Conservation (phyloP, 2,113 vertebrate species). For the Alethe diademata region DNA sequence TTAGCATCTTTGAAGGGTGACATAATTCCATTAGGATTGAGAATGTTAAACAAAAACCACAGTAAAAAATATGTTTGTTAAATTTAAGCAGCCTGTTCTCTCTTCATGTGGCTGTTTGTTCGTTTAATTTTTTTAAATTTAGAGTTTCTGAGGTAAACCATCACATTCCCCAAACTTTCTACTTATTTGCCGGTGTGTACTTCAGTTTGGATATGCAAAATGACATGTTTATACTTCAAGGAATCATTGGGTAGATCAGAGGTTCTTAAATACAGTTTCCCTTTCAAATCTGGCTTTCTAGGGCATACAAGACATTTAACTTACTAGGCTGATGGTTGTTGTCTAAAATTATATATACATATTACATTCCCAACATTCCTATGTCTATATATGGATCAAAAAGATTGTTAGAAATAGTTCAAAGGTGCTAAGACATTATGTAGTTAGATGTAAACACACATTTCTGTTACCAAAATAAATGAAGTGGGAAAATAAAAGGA, state of each 20-base stretch:
- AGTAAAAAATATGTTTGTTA: not conserved
- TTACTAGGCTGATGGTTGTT: not conserved
- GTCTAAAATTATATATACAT: not conserved
- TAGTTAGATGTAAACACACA: slow-evolving; percentile 21
- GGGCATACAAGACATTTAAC: not conserved
- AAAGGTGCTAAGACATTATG: slow-evolving; percentile 19
- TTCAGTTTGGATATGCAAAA: not conserved
- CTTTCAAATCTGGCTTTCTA: slow-evolving; percentile 18
- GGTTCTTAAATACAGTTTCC: not conserved
- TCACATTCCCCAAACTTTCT: not conserved
- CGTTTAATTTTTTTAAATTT: not conserved
- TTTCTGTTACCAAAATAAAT: slow-evolving; percentile 36
- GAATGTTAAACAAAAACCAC: not conserved
- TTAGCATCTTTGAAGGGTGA: not conserved
- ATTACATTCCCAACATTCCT: not conserved
- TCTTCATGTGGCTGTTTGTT: not conserved
- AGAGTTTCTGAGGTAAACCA: not conserved
- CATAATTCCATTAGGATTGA: not conserved
- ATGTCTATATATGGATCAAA: slow-evolving; percentile 9
- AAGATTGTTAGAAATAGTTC: slow-evolving; percentile 16
- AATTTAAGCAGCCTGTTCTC: not conserved
- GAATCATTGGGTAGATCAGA: not conserved
- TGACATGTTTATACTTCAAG: slow-evolving; percentile 16
- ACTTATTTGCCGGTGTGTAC: not conserved
- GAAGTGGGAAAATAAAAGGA: slow-evolving; percentile 62